phyloP scores from a whole-genome alignment of 2,113 vertebrate genomes.

The Ctenodactylus gundi region DNA sequence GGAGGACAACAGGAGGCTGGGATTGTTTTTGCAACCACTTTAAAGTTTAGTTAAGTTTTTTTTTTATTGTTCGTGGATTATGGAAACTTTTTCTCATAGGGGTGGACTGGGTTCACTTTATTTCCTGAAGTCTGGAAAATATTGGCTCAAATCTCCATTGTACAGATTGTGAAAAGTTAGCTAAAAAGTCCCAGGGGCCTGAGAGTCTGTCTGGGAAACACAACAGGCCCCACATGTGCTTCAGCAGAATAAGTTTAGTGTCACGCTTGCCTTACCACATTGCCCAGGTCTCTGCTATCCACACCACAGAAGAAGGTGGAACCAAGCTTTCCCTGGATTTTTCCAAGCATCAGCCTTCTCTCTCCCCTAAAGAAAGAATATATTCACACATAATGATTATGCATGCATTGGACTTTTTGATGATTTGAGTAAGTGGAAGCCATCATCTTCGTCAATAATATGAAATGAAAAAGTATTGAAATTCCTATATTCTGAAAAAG shows the following conservation, averaged over 20 bases:
- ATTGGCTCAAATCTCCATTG: background rate
- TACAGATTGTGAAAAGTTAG: background rate
- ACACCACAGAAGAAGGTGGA: background rate
- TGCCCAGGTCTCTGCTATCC: background rate
- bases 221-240: too few species aligned
- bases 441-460: background rate
- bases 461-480: background rate
- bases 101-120: conserved; percentile 32
- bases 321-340: background rate
- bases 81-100: background rate
- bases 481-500: background rate
- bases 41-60: background rate
- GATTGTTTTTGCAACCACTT: background rate
- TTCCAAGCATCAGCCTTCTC: background rate
- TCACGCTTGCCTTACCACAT: background rate
- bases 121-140: conserved; percentile 27
- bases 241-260: background rate
- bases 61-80: conserved; percentile 41
- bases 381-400: background rate
- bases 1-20: background rate
- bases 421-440: background rate
- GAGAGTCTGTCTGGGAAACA: background rate
- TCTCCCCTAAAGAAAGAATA: background rate
- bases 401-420: background rate
- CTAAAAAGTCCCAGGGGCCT: background rate